Conservation (phyloP, 2,113 vertebrate species). For the Tragelaphus imberbis region DNA sequence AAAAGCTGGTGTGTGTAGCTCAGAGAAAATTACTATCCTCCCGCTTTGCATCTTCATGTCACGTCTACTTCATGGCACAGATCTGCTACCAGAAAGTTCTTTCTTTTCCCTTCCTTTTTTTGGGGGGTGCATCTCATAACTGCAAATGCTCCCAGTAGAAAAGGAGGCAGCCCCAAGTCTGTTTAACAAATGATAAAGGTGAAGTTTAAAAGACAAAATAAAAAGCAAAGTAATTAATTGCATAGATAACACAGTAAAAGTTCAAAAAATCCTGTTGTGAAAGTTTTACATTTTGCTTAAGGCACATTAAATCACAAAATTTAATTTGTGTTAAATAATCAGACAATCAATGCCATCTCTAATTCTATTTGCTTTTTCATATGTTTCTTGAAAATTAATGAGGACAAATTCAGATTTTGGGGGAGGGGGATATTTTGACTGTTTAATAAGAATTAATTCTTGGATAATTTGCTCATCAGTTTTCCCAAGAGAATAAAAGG, state of each 20-base stretch:
- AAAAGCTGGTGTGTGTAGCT: slow-evolving; percentile 54
- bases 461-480: neutral
- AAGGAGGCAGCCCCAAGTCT: slow-evolving; percentile 30
- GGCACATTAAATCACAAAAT: neutral
- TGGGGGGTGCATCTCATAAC: slow-evolving; percentile 19
- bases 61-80: slow-evolving; percentile 37
- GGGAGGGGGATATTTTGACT: neutral
- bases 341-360: neutral
- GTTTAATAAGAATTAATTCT: slow-evolving; percentile 17
- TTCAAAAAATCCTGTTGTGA: neutral
- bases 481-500: neutral
- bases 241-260: neutral
- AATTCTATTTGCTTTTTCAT: slow-evolving; percentile 26
- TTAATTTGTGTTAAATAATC: neutral
- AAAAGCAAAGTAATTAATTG: neutral
- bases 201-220: slow-evolving; percentile 14
- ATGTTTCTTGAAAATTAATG: neutral
- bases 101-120: slow-evolving; percentile 21
- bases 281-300: neutral
- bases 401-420: neutral
- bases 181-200: slow-evolving; percentile 16
- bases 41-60: slow-evolving; percentile 35
- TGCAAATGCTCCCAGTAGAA: slow-evolving; percentile 65
- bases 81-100: slow-evolving; percentile 54
- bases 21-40: slow-evolving; percentile 58